Base-by-base conservation (phyloP, 2,888 invertebrate genomes). In the Norana najaformis region DNA sequence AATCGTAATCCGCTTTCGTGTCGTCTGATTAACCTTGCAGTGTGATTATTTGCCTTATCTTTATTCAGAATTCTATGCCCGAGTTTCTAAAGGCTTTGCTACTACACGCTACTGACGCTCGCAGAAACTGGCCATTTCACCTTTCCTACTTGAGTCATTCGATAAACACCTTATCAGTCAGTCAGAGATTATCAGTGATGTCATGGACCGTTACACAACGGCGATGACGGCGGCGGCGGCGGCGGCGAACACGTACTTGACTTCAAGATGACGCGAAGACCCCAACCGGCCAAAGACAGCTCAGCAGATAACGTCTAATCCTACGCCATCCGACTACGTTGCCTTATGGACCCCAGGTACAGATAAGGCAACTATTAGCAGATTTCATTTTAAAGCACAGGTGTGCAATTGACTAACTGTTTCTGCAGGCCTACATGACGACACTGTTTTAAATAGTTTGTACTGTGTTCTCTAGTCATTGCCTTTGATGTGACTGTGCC, bases 301-400 rank as follows among this genome's bases (percentile, higher is more conserved):
- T 8, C 30, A 11, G 47, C 69, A 69, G 69, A n/a, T n/a, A 16
- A 69, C n/a, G 69, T 69, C 69, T 69, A 8, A 30, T 69, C 69
- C 69, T 69, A n/a, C 8, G 30, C 69, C 69, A 69, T 69, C 69
- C 14, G 69, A 69, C n/a, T 69, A 69, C 85, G 35, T 85, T 85
- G 85, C 85, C 85, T 37, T 36, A 23, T 85, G 85, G 85, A 85
- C 85, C 85, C 85, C 85, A 85, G 85, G 36, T 85, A 37, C 36
- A 85, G 85, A 85, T 85, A 85, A 85, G 85, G 16, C n/a, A 36
- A 85, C 35, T 37, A 85, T 23, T 85, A 0, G 16, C 85, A 36
- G 85, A 85, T 85, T 85, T 85, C 35, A 85, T 85, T 36, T 53
- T 23, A 20, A 85, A n/a, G 35, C 34, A 85, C 85, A 85, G 85